Conservation (phyloP, 1,140 invertebrate species). For the Diploscapter pachys region DNA sequence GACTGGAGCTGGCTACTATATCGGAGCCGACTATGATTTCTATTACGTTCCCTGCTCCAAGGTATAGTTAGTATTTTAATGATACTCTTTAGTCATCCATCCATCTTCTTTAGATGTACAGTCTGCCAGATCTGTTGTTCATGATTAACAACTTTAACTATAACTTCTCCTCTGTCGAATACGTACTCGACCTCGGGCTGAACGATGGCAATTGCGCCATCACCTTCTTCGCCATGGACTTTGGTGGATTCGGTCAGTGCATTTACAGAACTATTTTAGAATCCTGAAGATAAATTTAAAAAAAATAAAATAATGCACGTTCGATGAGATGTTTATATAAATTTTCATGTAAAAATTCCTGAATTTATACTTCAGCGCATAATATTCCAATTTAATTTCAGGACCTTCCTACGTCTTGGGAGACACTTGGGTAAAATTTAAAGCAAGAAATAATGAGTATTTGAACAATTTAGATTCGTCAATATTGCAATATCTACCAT, state of each 20-base stretch:
- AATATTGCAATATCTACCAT: constrained; percentile 44
- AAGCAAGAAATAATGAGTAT: no score
- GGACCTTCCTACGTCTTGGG: constrained; percentile 40
- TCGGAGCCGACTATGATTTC: background rate
- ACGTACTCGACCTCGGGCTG: constrained; percentile 38
- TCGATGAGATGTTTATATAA: no score
- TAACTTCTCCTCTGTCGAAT: constrained; percentile 14
- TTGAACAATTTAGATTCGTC: no score
- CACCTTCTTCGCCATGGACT: background rate
- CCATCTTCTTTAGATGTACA: constrained; percentile 2
- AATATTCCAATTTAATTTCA: no score
- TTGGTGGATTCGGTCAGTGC: background rate
- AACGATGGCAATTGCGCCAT: constrained; percentile 20
- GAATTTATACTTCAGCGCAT: no score
- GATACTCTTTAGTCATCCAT: no score
- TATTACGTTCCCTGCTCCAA: constrained; percentile 34
- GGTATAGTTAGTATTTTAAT: no score
- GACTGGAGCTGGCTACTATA: constrained; percentile 32
- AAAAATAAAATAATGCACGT: no score
- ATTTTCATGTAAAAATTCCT: no score
- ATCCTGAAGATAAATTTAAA: no score
- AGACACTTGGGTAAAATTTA: constrained; percentile 49
- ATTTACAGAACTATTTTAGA: no score
- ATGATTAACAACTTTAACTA: constrained; percentile 35
- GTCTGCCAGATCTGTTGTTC: constrained; percentile 32